Evolutionary conservation across 2,797 vertebrate genomes (phyloP).

Genomic region (Darevskia nairensis): DNA sequence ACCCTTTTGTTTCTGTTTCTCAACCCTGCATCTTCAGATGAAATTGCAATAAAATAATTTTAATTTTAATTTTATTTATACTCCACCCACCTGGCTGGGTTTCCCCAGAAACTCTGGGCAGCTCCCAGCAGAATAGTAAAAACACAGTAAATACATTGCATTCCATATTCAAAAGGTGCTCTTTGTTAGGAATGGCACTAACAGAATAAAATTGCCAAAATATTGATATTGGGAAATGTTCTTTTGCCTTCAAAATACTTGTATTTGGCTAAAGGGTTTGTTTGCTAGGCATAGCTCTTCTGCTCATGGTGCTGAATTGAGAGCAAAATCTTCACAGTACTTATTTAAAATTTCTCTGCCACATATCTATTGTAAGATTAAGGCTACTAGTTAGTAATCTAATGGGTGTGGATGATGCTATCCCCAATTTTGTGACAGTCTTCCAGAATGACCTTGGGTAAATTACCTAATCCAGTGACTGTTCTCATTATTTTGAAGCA

Average conservation of each 20-base stretch:
- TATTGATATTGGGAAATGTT: background rate
- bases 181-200: background rate
- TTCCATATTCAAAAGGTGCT: background rate
- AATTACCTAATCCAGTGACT: background rate
- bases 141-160: background rate
- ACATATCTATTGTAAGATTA: background rate
- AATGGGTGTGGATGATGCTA: background rate
- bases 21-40: slow-evolving; percentile 50
- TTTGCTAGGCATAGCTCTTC: background rate
- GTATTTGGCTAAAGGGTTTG: background rate
- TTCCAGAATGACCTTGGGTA: background rate
- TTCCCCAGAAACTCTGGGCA: too few species aligned
- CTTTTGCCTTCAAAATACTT: background rate
- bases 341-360: background rate
- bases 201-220: background rate
- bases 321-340: background rate
- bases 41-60: slow-evolving; percentile 43
- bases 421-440: background rate
- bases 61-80: too few species aligned
- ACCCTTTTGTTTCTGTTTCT: background rate
- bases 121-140: too few species aligned
- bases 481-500: background rate
- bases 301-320: background rate
- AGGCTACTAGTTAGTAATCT: background rate
- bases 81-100: too few species aligned